phyloP scores from a whole-genome alignment of 2,113 vertebrate species.

The Cygnus atratus region DNA sequence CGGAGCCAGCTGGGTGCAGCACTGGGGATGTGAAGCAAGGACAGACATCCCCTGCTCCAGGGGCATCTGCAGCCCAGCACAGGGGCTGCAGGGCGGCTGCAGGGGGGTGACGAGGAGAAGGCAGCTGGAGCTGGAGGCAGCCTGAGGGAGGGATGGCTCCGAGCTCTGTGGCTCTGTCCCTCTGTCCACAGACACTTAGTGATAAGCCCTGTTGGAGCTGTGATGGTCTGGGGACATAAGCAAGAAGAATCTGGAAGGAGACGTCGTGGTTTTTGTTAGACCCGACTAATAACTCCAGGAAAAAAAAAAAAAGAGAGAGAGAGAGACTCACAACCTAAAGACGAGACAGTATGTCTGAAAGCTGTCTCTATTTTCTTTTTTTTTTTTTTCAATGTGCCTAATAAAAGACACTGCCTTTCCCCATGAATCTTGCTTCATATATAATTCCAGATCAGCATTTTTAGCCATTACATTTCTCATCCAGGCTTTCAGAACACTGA shows the following conservation, averaged over 20 bases:
- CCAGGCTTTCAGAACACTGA: not conserved
- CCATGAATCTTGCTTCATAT: not conserved
- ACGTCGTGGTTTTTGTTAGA: not conserved
- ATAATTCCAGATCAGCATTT: not conserved
- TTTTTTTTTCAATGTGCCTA: not conserved
- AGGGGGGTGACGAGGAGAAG: fast-evolving
- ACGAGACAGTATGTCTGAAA: not conserved
- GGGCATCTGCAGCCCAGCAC: not conserved
- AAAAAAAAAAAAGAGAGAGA: not conserved
- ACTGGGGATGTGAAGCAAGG: not conserved
- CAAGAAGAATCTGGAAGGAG: not conserved
- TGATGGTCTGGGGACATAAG: not conserved
- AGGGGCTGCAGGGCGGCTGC: not conserved
- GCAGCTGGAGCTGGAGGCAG: not conserved
- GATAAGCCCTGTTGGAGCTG: not conserved
- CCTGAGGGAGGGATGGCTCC: fast-evolving
- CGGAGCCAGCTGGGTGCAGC: not conserved
- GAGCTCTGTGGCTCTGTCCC: not conserved
- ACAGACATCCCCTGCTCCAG: not conserved
- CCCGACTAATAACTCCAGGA: not conserved
- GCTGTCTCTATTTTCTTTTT: not conserved
- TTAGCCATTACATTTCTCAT: not conserved
- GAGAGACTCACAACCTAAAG: not conserved
- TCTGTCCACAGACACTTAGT: not conserved
- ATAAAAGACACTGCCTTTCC: not conserved